Conservation (phyloP, 2,797 vertebrate genomes). For the Cossypha polioptera region DNA sequence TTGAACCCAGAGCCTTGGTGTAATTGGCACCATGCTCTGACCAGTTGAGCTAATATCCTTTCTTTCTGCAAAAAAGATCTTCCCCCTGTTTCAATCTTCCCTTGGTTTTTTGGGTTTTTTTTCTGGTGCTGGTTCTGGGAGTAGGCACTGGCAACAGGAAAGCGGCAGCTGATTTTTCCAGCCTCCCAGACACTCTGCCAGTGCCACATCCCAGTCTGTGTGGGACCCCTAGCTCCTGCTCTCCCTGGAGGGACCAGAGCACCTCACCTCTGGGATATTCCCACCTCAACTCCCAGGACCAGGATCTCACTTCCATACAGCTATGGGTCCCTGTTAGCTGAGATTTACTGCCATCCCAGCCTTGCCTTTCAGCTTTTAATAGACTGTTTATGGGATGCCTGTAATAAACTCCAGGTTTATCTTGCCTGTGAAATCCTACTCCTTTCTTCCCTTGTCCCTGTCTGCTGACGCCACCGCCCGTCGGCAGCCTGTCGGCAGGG, state of each 20-base stretch:
- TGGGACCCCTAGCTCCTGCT: background rate
- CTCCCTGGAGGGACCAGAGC: background rate
- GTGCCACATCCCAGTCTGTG: background rate
- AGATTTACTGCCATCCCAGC: conserved; percentile 26
- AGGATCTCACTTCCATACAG: background rate
- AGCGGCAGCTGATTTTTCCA: background rate
- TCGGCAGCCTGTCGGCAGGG: background rate
- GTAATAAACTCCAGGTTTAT: conserved; percentile 63
- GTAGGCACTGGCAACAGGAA: background rate
- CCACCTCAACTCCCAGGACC: background rate
- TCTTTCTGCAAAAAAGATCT: background rate
- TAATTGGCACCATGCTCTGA: background rate
- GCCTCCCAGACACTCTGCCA: background rate
- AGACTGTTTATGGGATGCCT: conserved; percentile 28
- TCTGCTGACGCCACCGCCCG: rapidly evolving
- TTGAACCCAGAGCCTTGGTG: background rate
- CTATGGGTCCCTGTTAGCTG: background rate
- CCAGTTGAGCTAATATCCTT: background rate
- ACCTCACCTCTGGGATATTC: background rate
- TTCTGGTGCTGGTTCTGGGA: background rate
- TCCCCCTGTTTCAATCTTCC: background rate
- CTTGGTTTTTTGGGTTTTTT: rapidly evolving
- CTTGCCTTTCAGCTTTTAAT: conserved; percentile 49
- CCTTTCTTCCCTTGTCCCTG: background rate
- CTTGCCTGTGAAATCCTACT: conserved; percentile 55